Conservation (phyloP, 2,888 invertebrate species). For the Microplitis manilae region DNA sequence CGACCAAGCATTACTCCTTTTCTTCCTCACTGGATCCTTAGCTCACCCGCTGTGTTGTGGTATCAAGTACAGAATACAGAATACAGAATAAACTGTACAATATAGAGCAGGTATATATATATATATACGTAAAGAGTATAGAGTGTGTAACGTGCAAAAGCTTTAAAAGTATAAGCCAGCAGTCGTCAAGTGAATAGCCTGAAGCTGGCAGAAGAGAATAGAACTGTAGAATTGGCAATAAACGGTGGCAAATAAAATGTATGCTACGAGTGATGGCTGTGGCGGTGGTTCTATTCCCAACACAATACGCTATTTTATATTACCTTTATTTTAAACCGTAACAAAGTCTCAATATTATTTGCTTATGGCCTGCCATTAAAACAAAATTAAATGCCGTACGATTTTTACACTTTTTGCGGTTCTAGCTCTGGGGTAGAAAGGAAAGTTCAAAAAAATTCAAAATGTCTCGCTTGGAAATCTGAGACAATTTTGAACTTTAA, state of each 20-base stretch:
- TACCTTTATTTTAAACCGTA: not conserved
- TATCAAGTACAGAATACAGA: not conserved
- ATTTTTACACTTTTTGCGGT: no score
- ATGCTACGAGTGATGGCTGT: constrained; percentile 6
- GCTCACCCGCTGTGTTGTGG: not conserved
- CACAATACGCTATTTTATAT: not conserved
- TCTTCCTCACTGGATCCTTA: not conserved
- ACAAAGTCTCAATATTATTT: not conserved
- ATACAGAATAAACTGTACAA: not conserved
- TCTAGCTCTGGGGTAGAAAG: no score
- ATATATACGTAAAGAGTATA: constrained; percentile 6
- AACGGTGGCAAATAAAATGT: constrained; percentile 39
- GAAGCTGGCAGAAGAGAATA: constrained; percentile 14
- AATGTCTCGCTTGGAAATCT: no score
- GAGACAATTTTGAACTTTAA: no score
- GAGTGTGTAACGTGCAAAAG: constrained; percentile 29
- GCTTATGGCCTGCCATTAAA: not conserved
- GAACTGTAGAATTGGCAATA: constrained; percentile 38
- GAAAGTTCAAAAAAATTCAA: no score
- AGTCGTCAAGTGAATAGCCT: constrained; percentile 28
- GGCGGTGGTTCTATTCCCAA: not conserved
- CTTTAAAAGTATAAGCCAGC: constrained; percentile 8
- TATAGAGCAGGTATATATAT: not conserved
- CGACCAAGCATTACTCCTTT: not conserved
- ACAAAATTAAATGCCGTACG: no score